Percentiles rank a stretch among this genome's conserved stretches.
Evolutionary conservation across 2,888 invertebrate species (phyloP).

Genomic region (Dolomedes plantarius): DNA sequence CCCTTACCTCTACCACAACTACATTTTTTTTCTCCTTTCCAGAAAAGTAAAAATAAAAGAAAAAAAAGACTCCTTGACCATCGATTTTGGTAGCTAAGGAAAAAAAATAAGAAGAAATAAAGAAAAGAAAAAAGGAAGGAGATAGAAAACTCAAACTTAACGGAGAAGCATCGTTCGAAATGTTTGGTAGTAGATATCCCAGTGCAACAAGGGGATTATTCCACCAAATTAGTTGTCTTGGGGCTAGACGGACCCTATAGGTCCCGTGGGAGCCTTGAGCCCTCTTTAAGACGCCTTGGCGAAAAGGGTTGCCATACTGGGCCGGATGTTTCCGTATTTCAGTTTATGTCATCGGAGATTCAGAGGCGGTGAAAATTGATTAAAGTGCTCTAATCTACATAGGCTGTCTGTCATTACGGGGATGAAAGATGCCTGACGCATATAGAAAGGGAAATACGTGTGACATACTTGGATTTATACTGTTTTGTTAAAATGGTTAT

Average conservation of each 20-base stretch:
- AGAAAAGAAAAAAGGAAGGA: slow-evolving; percentile 5
- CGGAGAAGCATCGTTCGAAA: slow-evolving; percentile 49
- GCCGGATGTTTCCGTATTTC: background rate
- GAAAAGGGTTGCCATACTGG: slow-evolving; percentile 42
- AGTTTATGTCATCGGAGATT: background rate
- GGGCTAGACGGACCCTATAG: slow-evolving; percentile 62
- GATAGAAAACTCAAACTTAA: slow-evolving; percentile 54
- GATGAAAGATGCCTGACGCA: too few relatives aligned
- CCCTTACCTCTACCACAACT: slow-evolving; percentile 21
- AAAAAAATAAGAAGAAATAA: background rate
- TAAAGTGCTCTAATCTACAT: background rate
- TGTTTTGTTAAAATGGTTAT: too few relatives aligned
- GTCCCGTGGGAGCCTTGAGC: slow-evolving; percentile 31
- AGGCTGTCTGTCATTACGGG: too few relatives aligned
- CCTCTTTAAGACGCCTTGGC: slow-evolving; percentile 61
- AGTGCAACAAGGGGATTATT: slow-evolving; percentile 68
- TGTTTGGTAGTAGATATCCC: slow-evolving; percentile 65
- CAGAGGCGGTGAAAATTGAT: background rate
- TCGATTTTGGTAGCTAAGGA: slow-evolving; percentile 45
- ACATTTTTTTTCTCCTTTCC: slow-evolving; percentile 1
- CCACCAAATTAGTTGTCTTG: slow-evolving; percentile 70
- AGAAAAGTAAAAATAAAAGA: background rate
- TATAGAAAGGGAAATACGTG: too few relatives aligned
- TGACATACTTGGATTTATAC: too few relatives aligned
- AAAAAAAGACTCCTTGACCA: slow-evolving; percentile 45